Evolutionary conservation across 2,888 invertebrate species (phyloP).

Genomic region (Zygogramma bicolorata): DNA sequence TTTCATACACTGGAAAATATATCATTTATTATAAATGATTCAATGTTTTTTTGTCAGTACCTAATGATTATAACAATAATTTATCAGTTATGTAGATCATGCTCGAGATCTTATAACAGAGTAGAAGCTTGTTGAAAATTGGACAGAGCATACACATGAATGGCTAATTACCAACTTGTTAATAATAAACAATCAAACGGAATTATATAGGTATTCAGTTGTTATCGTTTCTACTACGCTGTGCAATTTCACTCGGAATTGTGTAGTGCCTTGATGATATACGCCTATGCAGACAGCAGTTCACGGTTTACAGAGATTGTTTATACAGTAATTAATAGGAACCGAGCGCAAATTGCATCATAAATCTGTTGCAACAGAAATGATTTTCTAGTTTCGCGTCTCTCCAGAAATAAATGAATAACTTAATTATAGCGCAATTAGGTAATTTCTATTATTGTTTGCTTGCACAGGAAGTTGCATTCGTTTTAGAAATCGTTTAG

Average conservation of each 20-base stretch:
- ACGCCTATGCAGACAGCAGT: constrained; percentile 9
- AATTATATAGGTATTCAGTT: too few species aligned
- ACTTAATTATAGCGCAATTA: constrained; percentile 8
- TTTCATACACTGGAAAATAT: too few species aligned
- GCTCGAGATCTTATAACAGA: too few species aligned
- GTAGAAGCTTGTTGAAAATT: too few species aligned
- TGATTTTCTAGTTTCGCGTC: constrained; percentile 3
- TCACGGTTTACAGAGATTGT: constrained; percentile 8
- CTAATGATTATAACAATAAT: too few species aligned
- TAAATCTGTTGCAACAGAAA: constrained; percentile 17
- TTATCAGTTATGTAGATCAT: too few species aligned
- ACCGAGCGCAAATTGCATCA: constrained; percentile 1
- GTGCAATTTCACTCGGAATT: background rate
- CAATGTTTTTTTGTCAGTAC: too few species aligned
- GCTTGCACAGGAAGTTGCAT: constrained; percentile 8
- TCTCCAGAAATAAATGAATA: constrained; percentile 14
- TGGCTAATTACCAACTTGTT: too few species aligned
- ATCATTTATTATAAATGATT: too few species aligned
- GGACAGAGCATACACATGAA: too few species aligned
- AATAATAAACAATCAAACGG: too few species aligned
- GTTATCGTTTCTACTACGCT: too few species aligned
- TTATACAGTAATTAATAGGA: constrained; percentile 11
- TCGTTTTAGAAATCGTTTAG: background rate
- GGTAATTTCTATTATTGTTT: background rate
- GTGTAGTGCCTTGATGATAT: background rate